A percentile compares a stretch with the other conserved stretches of the same genome.
Conservation (phyloP, 2,888 invertebrate species). For the Conops quadrifasciatus region DNA sequence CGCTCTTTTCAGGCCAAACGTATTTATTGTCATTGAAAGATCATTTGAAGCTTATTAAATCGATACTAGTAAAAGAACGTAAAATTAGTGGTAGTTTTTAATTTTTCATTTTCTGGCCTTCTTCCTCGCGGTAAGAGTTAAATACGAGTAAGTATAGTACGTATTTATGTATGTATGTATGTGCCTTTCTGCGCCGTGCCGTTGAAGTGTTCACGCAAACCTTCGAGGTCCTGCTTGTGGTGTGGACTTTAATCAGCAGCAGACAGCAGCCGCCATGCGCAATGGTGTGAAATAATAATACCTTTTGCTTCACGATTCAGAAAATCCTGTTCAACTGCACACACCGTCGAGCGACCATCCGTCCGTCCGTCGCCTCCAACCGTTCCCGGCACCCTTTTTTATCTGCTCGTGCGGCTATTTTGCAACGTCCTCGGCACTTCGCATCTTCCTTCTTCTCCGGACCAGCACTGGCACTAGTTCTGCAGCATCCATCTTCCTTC, state of each 20-base stretch:
- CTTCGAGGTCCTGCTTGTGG: constrained; percentile 34
- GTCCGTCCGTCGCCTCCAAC: neutral
- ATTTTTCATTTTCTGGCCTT: constrained; percentile 1
- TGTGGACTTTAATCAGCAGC: constrained; percentile 34
- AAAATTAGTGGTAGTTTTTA: constrained; percentile 12
- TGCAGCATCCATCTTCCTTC: constrained; percentile 8
- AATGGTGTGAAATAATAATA: constrained; percentile 59
- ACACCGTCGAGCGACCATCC: neutral
- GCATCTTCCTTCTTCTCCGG: neutral
- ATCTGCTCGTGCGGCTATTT: constrained; percentile 1
- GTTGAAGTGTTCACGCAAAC: constrained; percentile 31
- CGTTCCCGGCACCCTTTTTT: neutral
- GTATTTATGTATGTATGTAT: neutral
- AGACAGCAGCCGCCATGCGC: constrained; percentile 48
- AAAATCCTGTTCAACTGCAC: constrained; percentile 37
- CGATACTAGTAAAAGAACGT: constrained; percentile 20
- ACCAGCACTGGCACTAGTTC: neutral
- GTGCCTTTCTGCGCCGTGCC: neutral
- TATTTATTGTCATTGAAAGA: constrained; percentile 12
- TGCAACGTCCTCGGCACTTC: neutral
- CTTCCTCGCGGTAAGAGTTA: neutral
- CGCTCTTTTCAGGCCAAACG: neutral
- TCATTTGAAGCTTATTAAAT: constrained; percentile 8
- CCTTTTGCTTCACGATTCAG: constrained; percentile 49
- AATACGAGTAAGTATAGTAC: no score